Base-by-base conservation (phyloP, 1,140 invertebrate genomes). In the Palaemon carinicauda region DNA sequence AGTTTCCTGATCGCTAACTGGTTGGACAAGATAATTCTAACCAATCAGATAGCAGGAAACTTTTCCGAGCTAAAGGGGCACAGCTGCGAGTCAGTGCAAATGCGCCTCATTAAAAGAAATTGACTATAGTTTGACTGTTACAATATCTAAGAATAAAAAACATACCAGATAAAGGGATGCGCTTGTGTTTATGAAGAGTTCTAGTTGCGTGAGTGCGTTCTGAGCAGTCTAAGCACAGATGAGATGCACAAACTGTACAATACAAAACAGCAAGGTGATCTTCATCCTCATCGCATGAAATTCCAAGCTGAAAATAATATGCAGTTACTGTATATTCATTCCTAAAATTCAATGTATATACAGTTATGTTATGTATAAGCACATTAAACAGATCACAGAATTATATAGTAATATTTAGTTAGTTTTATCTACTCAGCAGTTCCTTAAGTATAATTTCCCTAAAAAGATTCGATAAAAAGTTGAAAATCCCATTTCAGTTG, bases 281-380 rank as follows among this genome's bases (percentile, higher is more conserved):
- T 84, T 94, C 94, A 89, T 94, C 93, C 90, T 94, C 94, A 90
- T 94, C 94, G 91, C 94, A 94, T 24, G 90, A 89, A 50, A 94
- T 92, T 75, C 91, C 92, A 41, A 93, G 91, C 91, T 94, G 91
- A 14, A 91, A 89, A 21, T n/a, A 54, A 80, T 41, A 10, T 19
- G 52, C 9, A 56, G 0, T 21, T 7, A 1, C 12, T 41, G 41
- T 3, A 41, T 41, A 41, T 0, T 41, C 41, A 41, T 4, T 41
- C 7, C 7, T 78, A 10, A n/a, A 10, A n/a, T 65, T 65, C 19
- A 9, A n/a, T 1, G 17, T 2, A 24, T 0, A 65, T 19, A 19
- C 0, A 65, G n/a, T n/a, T 19, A n/a, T 0, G n/a, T 1, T 65
- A 65, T 65, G 10, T 9, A 41, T 41, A 41, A 41, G 7, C n/a